Evolutionary conservation across 2,113 vertebrate species (phyloP), one percentile per base, ranked within the genome.

Genomic region (Xyrauchen texanus): DNA sequence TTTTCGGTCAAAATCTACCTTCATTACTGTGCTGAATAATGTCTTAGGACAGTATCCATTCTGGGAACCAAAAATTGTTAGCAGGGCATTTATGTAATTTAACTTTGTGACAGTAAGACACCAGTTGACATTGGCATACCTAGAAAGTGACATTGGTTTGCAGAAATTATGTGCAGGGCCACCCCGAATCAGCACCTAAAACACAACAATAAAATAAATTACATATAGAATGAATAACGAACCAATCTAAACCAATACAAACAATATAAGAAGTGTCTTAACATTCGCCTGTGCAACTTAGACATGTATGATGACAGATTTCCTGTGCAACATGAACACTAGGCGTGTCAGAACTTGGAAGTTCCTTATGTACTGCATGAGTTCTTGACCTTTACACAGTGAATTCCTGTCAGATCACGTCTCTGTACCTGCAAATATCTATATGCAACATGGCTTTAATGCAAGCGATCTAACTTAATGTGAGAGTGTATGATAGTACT

Each of bases 141-240:
- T 63, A 6, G 46, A 13, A 9, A 74, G 7, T 8, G 45, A 34
- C 11, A 63, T 49, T 62, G 72, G 7, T 63, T 63, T 63, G 4
- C 51, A 21, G 34, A 63, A 42, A 51, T 42, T 9, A 74, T 63
- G 16, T 62, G 12, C 11, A 21, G 15, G 11, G 3, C 58, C 74
- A 12, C 55, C 61, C 34, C 2, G 12, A 12, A 66, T 53, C 65
- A 76, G 64, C 42, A 76, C 49, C 74, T 76, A 49, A 44, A 76
- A 76, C 8, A 55, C 74, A 75, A 5, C 65, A 63, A 63, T 4
- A 60, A 13, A 0, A 72, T 4, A 62, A 7, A 10, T 4, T 9
- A 0, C 21, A 34, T 34, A 1, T 34, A 3, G 21, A 34, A 34
- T 34, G 21, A 34, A 34, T 34, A 34, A 34, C 1, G 21, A 34